phyloP scores from a whole-genome alignment of 2,888 invertebrate genomes.

The Oscheius sp. region DNA sequence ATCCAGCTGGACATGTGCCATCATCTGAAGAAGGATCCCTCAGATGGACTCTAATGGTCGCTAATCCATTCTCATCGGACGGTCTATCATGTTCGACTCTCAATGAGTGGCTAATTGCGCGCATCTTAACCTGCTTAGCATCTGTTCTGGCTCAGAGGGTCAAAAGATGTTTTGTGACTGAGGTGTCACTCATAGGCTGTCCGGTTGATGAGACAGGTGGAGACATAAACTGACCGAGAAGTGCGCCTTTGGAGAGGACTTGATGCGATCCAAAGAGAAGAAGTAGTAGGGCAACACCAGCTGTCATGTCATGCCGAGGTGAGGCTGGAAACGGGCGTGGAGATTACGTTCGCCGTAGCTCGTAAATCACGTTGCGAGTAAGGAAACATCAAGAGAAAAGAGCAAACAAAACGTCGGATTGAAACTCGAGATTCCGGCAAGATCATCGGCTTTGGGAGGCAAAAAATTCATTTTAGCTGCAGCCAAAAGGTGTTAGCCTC shows the following conservation, averaged over 20 bases:
- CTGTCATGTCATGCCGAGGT: conserved; percentile 25
- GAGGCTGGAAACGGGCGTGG: conserved; percentile 5
- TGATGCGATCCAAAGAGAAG: background rate
- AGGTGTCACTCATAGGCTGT: conserved; percentile 25
- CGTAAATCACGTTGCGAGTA: conserved; percentile 1
- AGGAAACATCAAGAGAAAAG: background rate
- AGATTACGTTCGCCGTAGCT: conserved; percentile 18
- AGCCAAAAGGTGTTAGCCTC: too few species aligned
- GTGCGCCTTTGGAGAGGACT: background rate
- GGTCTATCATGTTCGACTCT: background rate
- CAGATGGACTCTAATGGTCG: background rate
- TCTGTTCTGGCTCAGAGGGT: conserved; percentile 6
- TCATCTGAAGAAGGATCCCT: conserved; percentile 11
- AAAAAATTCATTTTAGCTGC: too few species aligned
- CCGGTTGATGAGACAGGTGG: background rate
- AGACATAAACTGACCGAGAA: conserved; percentile 9
- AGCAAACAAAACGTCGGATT: background rate
- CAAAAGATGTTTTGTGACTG: too few species aligned
- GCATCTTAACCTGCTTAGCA: conserved; percentile 23
- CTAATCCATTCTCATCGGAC: conserved; percentile 16
- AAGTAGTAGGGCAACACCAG: background rate
- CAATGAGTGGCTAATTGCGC: conserved; percentile 26
- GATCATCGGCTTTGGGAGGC: too few species aligned
- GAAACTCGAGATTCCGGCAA: too few species aligned
- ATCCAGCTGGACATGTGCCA: conserved; percentile 5